Conservation (phyloP, 53 echinoderm and acorn worm species). For the Echinarachnius parma region DNA sequence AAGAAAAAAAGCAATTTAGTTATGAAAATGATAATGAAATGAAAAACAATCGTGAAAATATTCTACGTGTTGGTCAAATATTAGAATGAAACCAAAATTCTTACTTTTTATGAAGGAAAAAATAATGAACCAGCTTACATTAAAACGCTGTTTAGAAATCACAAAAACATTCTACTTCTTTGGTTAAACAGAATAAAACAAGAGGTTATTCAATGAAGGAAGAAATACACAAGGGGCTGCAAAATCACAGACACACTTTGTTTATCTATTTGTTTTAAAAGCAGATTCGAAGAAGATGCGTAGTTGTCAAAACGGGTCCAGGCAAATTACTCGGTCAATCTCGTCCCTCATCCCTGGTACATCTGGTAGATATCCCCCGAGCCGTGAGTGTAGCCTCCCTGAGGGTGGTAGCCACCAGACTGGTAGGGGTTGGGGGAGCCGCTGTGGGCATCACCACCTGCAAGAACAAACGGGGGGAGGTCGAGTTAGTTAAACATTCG, state of each 20-base stretch:
- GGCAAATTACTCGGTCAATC: not conserved
- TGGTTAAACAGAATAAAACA: not conserved
- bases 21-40: not conserved
- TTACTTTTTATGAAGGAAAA: no score
- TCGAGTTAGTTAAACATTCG: not conserved
- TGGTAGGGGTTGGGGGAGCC: constrained; percentile 42
- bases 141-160: no score
- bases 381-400: constrained; percentile 37
- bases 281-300: no score
- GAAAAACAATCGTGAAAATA: no score
- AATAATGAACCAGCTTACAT: no score
- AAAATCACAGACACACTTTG: no score
- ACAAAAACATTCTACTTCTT: not conserved
- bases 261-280: no score
- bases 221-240: not conserved
- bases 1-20: not conserved
- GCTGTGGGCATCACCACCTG: constrained; percentile 49
- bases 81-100: no score
- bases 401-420: constrained; percentile 38
- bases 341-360: constrained; percentile 43
- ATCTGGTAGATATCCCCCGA: constrained; percentile 25
- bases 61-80: no score
- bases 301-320: no score
- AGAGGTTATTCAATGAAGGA: not conserved
- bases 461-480: constrained; percentile 21